Conservation (phyloP, 2,888 invertebrate genomes). For the Emmelina monodactyla region DNA sequence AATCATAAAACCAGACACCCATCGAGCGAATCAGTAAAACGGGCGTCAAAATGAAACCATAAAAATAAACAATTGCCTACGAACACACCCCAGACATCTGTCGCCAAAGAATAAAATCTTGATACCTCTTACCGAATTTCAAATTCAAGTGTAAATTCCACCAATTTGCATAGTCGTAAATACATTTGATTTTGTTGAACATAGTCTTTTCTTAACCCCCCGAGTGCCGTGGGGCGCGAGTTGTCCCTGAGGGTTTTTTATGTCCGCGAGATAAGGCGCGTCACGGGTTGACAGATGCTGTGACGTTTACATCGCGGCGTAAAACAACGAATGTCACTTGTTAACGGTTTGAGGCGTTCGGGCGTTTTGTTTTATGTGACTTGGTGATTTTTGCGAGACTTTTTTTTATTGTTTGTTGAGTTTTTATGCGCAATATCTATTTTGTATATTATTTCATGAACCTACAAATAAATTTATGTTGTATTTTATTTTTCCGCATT, state of each 20-base stretch:
- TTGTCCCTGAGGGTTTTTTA: slow-evolving; percentile 44
- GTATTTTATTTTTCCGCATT: no score
- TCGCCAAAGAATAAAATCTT: slow-evolving; percentile 28
- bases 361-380: no score
- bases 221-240: slow-evolving; percentile 26
- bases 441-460: no score
- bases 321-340: slow-evolving; percentile 33
- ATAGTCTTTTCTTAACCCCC: slow-evolving; percentile 26
- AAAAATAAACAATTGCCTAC: slow-evolving; percentile 24
- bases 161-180: slow-evolving; percentile 65
- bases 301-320: slow-evolving; percentile 38
- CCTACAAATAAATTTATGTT: no score
- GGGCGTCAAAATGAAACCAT: slow-evolving; percentile 10
- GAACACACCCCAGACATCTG: slow-evolving; percentile 32
- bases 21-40: slow-evolving; percentile 4
- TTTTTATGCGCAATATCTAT: no score
- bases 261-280: slow-evolving; percentile 49
- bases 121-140: slow-evolving; percentile 33
- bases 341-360: neutral
- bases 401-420: no score
- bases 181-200: slow-evolving; percentile 42
- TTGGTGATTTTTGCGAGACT: no score
- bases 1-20: neutral
- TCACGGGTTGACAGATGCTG: slow-evolving; percentile 58
- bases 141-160: slow-evolving; percentile 36